phyloP scores from a whole-genome alignment of 2,888 invertebrate genomes.

The Steinernema scapterisci region DNA sequence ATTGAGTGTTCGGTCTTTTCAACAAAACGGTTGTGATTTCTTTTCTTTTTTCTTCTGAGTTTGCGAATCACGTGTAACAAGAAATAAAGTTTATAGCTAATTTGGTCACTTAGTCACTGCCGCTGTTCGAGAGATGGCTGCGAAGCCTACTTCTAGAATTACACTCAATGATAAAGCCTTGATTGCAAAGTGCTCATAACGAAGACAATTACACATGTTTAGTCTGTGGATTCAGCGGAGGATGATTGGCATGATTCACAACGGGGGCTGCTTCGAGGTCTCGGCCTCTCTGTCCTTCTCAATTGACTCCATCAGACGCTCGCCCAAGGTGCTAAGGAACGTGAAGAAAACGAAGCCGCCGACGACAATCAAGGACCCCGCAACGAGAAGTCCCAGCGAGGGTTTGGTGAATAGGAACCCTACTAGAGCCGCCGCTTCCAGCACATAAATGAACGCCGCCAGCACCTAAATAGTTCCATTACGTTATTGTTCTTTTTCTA shows the following conservation, averaged over 20 bases:
- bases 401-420: constrained; percentile 56
- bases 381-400: constrained; percentile 45
- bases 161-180: too few species aligned
- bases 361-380: constrained; percentile 41
- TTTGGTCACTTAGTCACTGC: too few species aligned
- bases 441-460: constrained; percentile 53
- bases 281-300: constrained; percentile 25
- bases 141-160: too few species aligned
- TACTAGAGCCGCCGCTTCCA: constrained; percentile 49
- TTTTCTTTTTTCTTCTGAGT: not conserved
- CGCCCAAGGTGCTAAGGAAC: constrained; percentile 43
- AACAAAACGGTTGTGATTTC: constrained; percentile 4
- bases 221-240: not conserved
- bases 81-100: not conserved
- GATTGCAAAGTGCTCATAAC: too few species aligned
- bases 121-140: too few species aligned
- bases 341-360: constrained; percentile 50
- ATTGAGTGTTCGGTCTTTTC: not conserved
- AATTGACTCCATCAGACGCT: constrained; percentile 43
- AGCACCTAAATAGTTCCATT: constrained; percentile 46
- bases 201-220: too few species aligned
- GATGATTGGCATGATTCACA: not conserved
- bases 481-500: not conserved
- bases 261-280: not conserved
- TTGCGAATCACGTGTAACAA: constrained; percentile 3